These are phyloP conservation scores for Contarinia nasturtii DNA, from an alignment of 1,140 invertebrate species.

Conservation along the genomic window DNA sequence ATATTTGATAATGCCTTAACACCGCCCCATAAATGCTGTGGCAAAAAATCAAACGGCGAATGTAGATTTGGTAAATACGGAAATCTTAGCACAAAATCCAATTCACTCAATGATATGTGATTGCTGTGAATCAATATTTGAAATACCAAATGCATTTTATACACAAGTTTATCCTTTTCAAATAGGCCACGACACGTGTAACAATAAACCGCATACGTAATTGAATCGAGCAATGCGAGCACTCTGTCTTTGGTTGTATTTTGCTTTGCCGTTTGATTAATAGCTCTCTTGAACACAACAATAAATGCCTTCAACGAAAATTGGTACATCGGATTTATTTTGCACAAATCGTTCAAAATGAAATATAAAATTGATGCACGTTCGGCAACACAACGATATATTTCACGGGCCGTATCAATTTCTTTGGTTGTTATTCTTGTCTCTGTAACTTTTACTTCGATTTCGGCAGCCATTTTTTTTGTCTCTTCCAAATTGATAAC, in stretches of 20 bases:
- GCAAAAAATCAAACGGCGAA: constrained; percentile 71
- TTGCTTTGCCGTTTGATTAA: constrained; percentile 43
- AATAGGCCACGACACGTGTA: constrained; percentile 84
- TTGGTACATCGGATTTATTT: constrained; percentile 91
- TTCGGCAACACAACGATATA: constrained; percentile 68
- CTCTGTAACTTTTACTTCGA: constrained; percentile 67
- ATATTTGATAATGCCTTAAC: constrained; percentile 59
- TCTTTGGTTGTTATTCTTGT: constrained; percentile 67
- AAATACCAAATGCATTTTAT: constrained; percentile 72
- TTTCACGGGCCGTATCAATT: constrained; percentile 79
- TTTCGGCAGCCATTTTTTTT: constrained; percentile 80
- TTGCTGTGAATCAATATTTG: constrained; percentile 45
- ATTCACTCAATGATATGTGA: constrained; percentile 47
- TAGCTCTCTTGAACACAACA: constrained; percentile 78
- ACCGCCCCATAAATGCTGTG: constrained; percentile 70
- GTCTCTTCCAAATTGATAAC: constrained; percentile 87
- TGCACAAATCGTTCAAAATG: constrained; percentile 79
- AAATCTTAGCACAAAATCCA: constrained; percentile 78
- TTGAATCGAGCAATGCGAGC: constrained; percentile 62
- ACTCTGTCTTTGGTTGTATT: constrained; percentile 56
- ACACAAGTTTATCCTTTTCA: constrained; percentile 83
- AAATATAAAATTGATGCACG: constrained; percentile 85
- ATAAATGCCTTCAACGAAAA: constrained; percentile 92
- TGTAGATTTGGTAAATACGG: constrained; percentile 40
- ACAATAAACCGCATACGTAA: constrained; percentile 68